These are phyloP conservation scores for Ischnus inquisitorius DNA, from an alignment of 2,888 invertebrate species.

Conservation along the genomic window DNA sequence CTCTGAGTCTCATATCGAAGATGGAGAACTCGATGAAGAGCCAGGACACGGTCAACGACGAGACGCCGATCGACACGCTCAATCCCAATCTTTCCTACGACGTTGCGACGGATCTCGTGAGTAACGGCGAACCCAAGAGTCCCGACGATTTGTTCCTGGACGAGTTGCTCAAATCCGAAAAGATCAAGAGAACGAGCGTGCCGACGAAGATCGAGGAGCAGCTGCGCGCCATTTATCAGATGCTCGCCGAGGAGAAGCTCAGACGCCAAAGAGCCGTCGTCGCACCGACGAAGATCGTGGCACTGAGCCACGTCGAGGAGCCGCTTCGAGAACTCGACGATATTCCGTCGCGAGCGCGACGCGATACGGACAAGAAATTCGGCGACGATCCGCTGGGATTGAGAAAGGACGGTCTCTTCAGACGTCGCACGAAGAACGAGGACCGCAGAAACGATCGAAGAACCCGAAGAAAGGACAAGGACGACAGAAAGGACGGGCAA, in stretches of 20 bases:
- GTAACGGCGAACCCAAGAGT: slow-evolving; percentile 6
- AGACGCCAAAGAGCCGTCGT: slow-evolving; percentile 33
- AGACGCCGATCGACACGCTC: neutral
- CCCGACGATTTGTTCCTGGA: slow-evolving; percentile 68
- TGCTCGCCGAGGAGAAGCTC: slow-evolving; percentile 67
- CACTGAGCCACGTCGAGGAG: neutral
- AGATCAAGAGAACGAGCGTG: slow-evolving; percentile 70
- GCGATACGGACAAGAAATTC: slow-evolving; percentile 63
- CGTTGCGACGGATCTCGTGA: slow-evolving; percentile 27
- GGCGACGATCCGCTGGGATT: slow-evolving; percentile 67
- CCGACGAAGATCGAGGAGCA: slow-evolving; percentile 72
- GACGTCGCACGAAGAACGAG: slow-evolving; percentile 50
- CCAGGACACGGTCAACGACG: slow-evolving; percentile 47
- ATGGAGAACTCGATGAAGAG: slow-evolving; percentile 72
- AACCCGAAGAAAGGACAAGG: slow-evolving; percentile 54
- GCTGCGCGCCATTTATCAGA: slow-evolving; percentile 68
- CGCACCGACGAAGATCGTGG: neutral
- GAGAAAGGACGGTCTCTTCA: slow-evolving; percentile 54
- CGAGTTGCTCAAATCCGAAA: slow-evolving; percentile 72
- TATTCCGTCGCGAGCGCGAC: slow-evolving; percentile 39
- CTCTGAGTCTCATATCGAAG: slow-evolving; percentile 73
- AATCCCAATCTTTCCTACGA: slow-evolving; percentile 38
- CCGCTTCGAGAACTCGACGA: neutral
- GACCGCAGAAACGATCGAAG: slow-evolving; percentile 64
- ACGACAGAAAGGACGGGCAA: slow-evolving; percentile 53